Base-by-base conservation (phyloP, 2,113 vertebrate species). In the Etia nguti region DNA sequence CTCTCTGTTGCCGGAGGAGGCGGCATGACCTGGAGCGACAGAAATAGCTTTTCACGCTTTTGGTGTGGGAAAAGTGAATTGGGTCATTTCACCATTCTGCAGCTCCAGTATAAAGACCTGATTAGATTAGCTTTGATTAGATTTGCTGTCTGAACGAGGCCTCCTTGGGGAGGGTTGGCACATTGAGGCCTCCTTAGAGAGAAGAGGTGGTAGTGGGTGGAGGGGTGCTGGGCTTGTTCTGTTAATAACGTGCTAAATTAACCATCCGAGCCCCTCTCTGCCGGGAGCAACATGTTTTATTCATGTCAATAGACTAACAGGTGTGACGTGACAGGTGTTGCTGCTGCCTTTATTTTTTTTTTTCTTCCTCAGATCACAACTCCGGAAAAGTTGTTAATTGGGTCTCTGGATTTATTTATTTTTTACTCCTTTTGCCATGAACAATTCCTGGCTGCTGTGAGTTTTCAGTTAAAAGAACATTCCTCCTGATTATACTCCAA, bases 231-330 rank as follows among this genome's bases (percentile, higher is more conserved):
- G 85, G 85, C 85, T 90, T 26, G 60, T 89, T 83, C 88, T 85
- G 91, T 87, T 93, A 93, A 95, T 94, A 92, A 95, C 59, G 81
- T 90, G 91, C 92, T 95, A 89, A 91, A 94, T 95, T 88, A 95
- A 94, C 84, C 89, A 81, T 87, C 73, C 70, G n/a, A 20, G 84
- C 91, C 86, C 73, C 75, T 62, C 86, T 85, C 81, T 79, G 84
- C 89, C 52, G 46, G 84, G 90, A 85, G 90, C 87, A 2, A 84
- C 92, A 94, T 94, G 83, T 89, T 93, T 95, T 93, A 95, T 95
- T 95, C 94, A 95, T 93, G 86, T 68, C 77, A 68, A 52, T 34
- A 89, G 89, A 81, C 60, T 77, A 90, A 89, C 93, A 94, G 93
- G 93, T 94, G 94, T 86, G 90, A 92, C 54, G 31, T 90, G 92